Base-by-base conservation (phyloP, 2,888 invertebrate species). In the Linnaemya vulpina region DNA sequence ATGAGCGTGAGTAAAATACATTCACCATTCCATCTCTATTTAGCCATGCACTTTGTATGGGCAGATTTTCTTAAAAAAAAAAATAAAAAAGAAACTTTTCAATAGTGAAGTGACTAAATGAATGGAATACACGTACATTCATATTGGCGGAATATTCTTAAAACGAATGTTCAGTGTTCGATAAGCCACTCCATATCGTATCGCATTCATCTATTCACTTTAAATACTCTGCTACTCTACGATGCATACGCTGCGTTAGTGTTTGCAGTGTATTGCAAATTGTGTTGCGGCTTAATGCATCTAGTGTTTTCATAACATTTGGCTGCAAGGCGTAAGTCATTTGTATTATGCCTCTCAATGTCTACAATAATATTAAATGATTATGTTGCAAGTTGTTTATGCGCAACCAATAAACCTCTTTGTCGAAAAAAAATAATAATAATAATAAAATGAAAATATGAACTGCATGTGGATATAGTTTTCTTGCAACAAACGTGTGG, bases 301-400 rank as follows among this genome's bases (percentile, higher is more conserved):
- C n/a, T 53, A 60, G 49, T 75, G 63, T 71, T 74, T 79, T 76
- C 74, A 75, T 74, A 78, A 82, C 70, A 11, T 75, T 70, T 70
- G 13, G 38, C 80, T 79, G 74, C 70, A 11, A 85, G 85, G 85
- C 85, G 78, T 82, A 82, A 85, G 85, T 82, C 75, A 71, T 85
- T 78, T 85, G 84, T 85, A 63, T 71, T 65, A 60, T 85, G 78
- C 55, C 85, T 79, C 75, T 73, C 78, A 70, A 71, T 71, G 65
- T 67, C 62, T 81, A 65, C 53, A 85, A 70, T 53, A 71, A 75
- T 77, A 63, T 78, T 62, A 74, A 78, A 73, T 71, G 77, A 78
- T 74, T 74, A 78, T 82, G 77, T 75, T 85, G 85, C 85, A 78
- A 82, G 74, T 71, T 85, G 51, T 67, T 70, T 75, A 71, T 78